Percentiles rank a stretch among this genome's conserved stretches.
phyloP scores from a whole-genome alignment of 2,888 invertebrate species.

The Ochlodes sylvanus region DNA sequence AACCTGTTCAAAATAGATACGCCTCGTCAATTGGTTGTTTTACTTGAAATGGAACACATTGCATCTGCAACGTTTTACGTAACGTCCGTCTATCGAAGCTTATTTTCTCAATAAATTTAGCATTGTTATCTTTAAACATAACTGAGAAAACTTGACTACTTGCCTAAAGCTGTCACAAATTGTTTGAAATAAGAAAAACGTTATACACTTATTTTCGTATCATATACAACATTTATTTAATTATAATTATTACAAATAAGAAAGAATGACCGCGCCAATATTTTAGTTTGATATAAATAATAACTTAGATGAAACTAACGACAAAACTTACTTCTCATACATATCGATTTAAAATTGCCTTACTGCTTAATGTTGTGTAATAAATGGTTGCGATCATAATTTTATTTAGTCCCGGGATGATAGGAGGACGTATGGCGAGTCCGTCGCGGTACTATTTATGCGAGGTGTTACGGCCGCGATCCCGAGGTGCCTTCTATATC shows the following conservation, averaged over 20 bases:
- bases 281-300: no score
- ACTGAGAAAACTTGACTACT: no score
- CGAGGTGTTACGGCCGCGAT: constrained; percentile 66
- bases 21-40: constrained; percentile 49
- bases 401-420: constrained; percentile 70
- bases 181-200: no score
- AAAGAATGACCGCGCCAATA: no score
- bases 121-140: no score
- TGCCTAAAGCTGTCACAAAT: no score
- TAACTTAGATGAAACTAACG: no score
- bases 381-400: constrained; percentile 71
- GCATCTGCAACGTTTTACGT: constrained; percentile 13
- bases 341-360: constrained; percentile 31
- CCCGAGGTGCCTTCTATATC: constrained; percentile 72
- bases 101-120: no score
- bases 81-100: no score
- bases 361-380: constrained; percentile 57
- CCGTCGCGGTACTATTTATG: constrained; percentile 71
- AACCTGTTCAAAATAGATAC: constrained; percentile 51
- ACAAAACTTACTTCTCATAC: not conserved
- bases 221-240: no score
- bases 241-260: no score
- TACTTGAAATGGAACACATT: constrained; percentile 44
- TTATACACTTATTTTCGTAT: no score
- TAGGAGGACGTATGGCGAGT: constrained; percentile 60